Base-by-base conservation (phyloP, 2,797 vertebrate genomes). In the Clarias pachynema region DNA sequence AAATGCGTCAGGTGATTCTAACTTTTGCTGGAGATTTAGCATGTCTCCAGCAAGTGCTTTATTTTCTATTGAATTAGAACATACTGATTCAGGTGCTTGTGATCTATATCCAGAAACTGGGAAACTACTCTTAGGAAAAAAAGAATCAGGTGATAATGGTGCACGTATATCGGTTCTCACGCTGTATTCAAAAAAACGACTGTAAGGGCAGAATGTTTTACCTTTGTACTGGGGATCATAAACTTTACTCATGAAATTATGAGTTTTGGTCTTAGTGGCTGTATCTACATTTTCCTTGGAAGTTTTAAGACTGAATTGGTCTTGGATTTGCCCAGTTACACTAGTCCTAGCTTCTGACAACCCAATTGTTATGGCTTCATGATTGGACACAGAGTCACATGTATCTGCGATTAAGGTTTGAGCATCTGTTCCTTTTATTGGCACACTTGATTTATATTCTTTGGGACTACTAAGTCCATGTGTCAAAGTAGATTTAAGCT, bases 221-320 rank as follows among this genome's bases (percentile, higher is more conserved):
- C 92, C 92, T 24, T 80, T 86, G 85, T 93, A 94, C 59, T 93
- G 94, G 84, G 91, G 90, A 90, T 95, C 94, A 72, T 70, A 87
- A 24, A 94, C 62, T 85, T 94, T 91, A 88, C 92, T 91, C 66
- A 94, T 92, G 60, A 91, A 79, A 59, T 91, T 93, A 90, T 91
- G 5, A 53, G 18, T 2, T 15, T 80, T 22, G 53, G 16, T 68
- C 18, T 49, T 66, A 24, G 15, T 80, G 9, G 8, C 34, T 53
- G 5, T 44, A 81, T 31, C 26, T 14, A 66, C 26, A 24, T n/a
- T 81, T 29, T 20, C 15, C 79, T 66, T n/a, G 22, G 24, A 62
- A 22, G 9, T 22, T 77, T 34, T 20, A 34, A 22, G 18, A 22
- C 57, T 40, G 9, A 79, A 40, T 62, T 2, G 77, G 24, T 79